Evolutionary conservation across 1,140 invertebrate genomes (phyloP).

Genomic region (Drosophila repletoides): DNA sequence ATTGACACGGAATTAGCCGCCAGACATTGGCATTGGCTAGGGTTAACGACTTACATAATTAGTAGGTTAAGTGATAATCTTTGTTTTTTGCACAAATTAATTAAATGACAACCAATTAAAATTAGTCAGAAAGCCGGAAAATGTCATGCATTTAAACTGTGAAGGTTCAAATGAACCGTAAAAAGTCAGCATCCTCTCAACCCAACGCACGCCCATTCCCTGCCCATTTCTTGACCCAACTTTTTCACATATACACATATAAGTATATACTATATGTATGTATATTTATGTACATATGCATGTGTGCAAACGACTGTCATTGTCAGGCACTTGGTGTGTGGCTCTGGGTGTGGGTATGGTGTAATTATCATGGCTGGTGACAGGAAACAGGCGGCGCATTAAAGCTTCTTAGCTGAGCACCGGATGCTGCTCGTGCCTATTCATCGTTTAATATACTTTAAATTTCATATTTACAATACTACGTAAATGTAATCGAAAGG

Average conservation of each 20-base stretch:
- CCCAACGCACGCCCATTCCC: background rate
- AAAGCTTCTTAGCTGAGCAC: slow-evolving; percentile 47
- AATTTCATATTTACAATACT: slow-evolving; percentile 57
- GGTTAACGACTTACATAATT: slow-evolving; percentile 18
- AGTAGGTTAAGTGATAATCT: slow-evolving; percentile 23
- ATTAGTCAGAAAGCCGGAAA: slow-evolving; percentile 6
- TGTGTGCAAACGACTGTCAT: background rate
- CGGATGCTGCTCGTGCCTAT: slow-evolving; percentile 42
- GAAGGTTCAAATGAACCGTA: slow-evolving; percentile 51
- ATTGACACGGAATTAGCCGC: background rate
- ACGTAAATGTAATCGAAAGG: no score
- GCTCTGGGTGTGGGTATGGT: background rate
- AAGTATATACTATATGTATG: no score
- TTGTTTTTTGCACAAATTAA: slow-evolving; percentile 23
- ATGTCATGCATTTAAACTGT: slow-evolving; percentile 24
- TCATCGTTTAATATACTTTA: slow-evolving; percentile 64
- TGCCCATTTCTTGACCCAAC: background rate
- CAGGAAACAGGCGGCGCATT: slow-evolving; percentile 48
- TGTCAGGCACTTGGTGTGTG: background rate
- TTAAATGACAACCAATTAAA: slow-evolving; percentile 33
- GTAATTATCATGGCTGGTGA: slow-evolving; percentile 24
- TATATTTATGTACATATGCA: slow-evolving; percentile 1
- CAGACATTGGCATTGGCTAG: background rate
- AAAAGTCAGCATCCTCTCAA: slow-evolving; percentile 14
- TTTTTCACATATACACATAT: background rate